Base-by-base conservation (phyloP, 1,140 invertebrate genomes). In the Drosophila azteca region DNA sequence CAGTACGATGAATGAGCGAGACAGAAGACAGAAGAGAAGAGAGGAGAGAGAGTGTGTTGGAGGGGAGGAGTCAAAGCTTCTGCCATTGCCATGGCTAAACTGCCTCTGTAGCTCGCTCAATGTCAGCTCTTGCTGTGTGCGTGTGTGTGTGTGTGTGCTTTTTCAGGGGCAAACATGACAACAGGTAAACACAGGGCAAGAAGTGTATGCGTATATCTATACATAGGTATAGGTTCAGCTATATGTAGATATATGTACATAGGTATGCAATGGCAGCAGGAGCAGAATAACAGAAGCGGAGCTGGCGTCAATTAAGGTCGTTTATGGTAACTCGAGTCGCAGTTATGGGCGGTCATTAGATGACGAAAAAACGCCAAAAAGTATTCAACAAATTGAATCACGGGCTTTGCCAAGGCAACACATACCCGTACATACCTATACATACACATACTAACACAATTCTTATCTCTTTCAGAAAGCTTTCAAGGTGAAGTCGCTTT, bases 341-440 rank as follows among this genome's bases (percentile, higher is more conserved):
- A 72, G 67, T 72, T 57, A 68, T 73, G 61, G 71, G 29, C 49
- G 20, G 26, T 71, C 72, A 81, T 81, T 81, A 81, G 41, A 11
- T 39, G 72, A 76, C 51, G 43, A 76, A 74, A 74, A 67, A 76
- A 76, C 66, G 73, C 66, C 55, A 60, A 65, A 77, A 59, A 70
- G 75, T 77, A 77, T 77, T 77, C 66, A 63, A 59, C 61, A 77
- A 71, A 77, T 77, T 63, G 65, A 77, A 77, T 77, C 65, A 61
- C 55, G 35, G 72, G 26, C n/a, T n/a, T 57, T 57, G 31, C 31
- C 3, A 44, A 57, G 54, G 54, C 54, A 13, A 50, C 22, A 9
- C 45, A 65, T 22, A 63, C 48, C 52, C 43, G 11, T 8, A 13
- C 49, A 7, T 20, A 46, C 13, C 45, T 45, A 65, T 31, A 41